A percentile compares a stretch with the other conserved stretches of the same genome.
Conservation (phyloP, 2,888 invertebrate species). For the Agrypnus murinus region DNA sequence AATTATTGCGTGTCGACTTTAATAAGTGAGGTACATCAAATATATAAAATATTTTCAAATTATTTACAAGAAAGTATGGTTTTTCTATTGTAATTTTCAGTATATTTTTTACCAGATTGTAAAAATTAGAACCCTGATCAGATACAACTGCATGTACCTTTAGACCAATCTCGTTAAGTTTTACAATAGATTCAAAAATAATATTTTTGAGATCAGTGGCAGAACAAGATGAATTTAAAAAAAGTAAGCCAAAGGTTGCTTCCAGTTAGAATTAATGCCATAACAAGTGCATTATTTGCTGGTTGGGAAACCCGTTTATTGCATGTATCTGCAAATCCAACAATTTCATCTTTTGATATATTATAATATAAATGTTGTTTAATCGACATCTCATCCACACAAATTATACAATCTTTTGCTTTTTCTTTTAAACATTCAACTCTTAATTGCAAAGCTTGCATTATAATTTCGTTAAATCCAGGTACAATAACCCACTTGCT, state of each 20-base stretch:
- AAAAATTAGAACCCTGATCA: constrained; percentile 47
- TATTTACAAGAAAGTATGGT: constrained; percentile 33
- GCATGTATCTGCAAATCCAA: not conserved
- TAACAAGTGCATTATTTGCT: not conserved
- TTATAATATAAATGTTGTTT: too few relatives aligned
- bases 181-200: too few relatives aligned
- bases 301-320: not conserved
- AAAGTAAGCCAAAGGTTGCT: constrained; percentile 11
- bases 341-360: constrained; percentile 26
- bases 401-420: too few relatives aligned
- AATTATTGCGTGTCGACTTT: too few relatives aligned
- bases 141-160: constrained; percentile 23
- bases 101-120: constrained; percentile 20
- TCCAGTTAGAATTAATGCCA: constrained; percentile 7
- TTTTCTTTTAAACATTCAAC: too few relatives aligned
- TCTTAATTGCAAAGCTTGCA: too few relatives aligned
- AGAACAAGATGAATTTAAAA: not conserved
- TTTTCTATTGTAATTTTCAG: too few relatives aligned
- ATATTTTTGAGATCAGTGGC: not conserved
- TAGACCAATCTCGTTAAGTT: not conserved
- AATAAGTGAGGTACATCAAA: too few relatives aligned
- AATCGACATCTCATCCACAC: too few relatives aligned
- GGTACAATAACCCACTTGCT: too few relatives aligned
- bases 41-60: constrained; percentile 40
- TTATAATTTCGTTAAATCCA: too few relatives aligned